Evolutionary conservation across 2,113 vertebrate species (phyloP), one percentile per base, ranked within the genome.

Genomic region (Lutjanus erythropterus): DNA sequence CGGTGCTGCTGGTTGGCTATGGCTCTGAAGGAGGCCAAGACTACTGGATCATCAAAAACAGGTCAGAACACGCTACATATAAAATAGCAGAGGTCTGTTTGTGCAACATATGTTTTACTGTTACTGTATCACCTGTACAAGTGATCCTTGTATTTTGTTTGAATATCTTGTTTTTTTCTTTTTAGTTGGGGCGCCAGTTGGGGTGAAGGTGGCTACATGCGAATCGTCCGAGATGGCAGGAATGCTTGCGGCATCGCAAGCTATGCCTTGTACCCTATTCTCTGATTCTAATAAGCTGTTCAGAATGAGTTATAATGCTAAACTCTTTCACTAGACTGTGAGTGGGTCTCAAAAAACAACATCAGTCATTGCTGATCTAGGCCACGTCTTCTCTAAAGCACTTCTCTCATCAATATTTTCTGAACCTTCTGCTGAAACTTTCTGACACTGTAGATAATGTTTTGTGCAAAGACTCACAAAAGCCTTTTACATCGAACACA

Each of bases 41-140:
- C 78, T 96, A 93, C 86, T 96, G 95, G 95, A 90, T 95, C 70
- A 89, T 95, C 73, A 96, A 96, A 73, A 96, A 96, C 93, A 96
- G 95, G 95, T 95, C 56, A 60, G 86, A 25, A 16, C n/a, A 8
- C 1, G 10, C n/a, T 15, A 0, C 0, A 18, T n/a, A 6, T 9
- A 33, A 10, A 52, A 15, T 6, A 42, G 41, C n/a, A 59, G 2
- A 3, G 3, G 5, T 6, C 8, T 5, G 23, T 53, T 71, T 53
- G 39, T 52, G 0, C 2, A 69, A 68, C 5, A 33, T 0, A 53
- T 37, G n/a, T n/a, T n/a, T n/a, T 50, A 11, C 0, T 46, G 0
- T 8, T 12, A 18, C 16, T 46, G 19, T 56, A 10, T 18, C 15
- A 64, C 16, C 41, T 42, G 16, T 72, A 27, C 8, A 46, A n/a